Evolutionary conservation across 2,888 invertebrate genomes (phyloP).

Genomic region (Falcaria lacertinaria): DNA sequence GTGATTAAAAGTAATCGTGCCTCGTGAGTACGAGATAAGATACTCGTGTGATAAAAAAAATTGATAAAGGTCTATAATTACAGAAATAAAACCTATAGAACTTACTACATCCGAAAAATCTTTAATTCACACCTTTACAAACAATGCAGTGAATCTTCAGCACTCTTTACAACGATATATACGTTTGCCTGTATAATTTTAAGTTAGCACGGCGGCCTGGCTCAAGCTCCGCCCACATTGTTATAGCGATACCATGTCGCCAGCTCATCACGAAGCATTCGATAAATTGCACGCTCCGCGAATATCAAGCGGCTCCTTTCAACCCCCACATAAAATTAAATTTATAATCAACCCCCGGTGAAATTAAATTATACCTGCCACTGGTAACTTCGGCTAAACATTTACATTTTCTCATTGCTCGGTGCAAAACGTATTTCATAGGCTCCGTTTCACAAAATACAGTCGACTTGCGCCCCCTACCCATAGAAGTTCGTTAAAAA

Average conservation of each 20-base stretch:
- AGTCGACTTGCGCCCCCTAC: too few relatives aligned
- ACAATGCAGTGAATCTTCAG: too few relatives aligned
- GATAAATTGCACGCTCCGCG: constrained; percentile 58
- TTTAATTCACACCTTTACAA: too few relatives aligned
- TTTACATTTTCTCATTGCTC: constrained; percentile 48
- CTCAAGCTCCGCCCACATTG: background rate
- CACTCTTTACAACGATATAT: too few relatives aligned
- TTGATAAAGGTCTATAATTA: too few relatives aligned
- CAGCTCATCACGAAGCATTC: constrained; percentile 51
- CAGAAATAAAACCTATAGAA: too few relatives aligned
- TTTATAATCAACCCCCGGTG: constrained; percentile 73
- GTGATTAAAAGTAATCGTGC: too few relatives aligned
- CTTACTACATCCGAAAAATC: too few relatives aligned
- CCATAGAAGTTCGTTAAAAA: too few relatives aligned
- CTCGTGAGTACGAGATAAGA: too few relatives aligned
- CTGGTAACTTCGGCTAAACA: constrained; percentile 62
- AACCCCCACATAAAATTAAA: constrained; percentile 70
- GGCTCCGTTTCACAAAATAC: constrained; percentile 37
- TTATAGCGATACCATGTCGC: constrained; percentile 33
- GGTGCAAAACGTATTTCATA: constrained; percentile 55
- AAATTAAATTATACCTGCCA: constrained; percentile 73
- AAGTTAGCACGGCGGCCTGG: background rate
- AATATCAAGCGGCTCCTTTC: constrained; percentile 61
- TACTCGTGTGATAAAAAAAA: too few relatives aligned
- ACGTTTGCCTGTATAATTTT: too few relatives aligned